phyloP scores from a whole-genome alignment of 2,113 vertebrate genomes.

The Cardinalis cardinalis region DNA sequence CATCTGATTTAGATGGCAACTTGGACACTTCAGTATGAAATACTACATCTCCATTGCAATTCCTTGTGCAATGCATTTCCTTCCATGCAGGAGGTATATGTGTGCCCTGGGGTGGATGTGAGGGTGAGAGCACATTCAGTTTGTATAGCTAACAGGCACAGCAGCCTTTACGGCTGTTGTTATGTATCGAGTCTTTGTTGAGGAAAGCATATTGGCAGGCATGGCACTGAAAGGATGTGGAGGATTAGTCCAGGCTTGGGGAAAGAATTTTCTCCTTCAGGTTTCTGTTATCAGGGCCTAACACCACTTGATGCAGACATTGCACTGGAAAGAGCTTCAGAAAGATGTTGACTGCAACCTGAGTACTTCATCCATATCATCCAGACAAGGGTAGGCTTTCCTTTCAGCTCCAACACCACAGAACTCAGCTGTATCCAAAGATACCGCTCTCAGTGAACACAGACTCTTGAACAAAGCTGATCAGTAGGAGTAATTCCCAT shows the following conservation, averaged over 20 bases:
- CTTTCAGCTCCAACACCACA: not conserved
- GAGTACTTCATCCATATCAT: not conserved
- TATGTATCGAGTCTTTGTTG: not conserved
- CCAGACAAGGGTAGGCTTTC: not conserved
- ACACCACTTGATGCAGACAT: not conserved
- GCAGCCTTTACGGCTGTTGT: not conserved
- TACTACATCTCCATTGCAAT: not conserved
- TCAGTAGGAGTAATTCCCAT: not conserved
- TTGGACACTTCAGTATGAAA: not conserved
- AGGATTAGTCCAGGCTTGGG: not conserved
- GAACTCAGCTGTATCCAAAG: not conserved
- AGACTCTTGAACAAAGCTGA: not conserved
- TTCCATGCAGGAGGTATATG: not conserved
- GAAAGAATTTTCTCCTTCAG: not conserved
- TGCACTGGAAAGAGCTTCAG: not conserved
- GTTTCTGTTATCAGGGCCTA: not conserved
- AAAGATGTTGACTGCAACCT: not conserved
- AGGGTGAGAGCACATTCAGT: not conserved
- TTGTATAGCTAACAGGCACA: not conserved
- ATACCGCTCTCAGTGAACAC: not conserved
- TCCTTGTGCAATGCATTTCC: not conserved
- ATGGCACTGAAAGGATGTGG: not conserved
- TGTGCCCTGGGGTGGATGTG: not conserved
- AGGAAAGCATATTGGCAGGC: not conserved
- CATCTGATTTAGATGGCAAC: not conserved